Evolutionary conservation across 1,140 invertebrate species (phyloP).

Genomic region (Leptoteleia sp.): DNA sequence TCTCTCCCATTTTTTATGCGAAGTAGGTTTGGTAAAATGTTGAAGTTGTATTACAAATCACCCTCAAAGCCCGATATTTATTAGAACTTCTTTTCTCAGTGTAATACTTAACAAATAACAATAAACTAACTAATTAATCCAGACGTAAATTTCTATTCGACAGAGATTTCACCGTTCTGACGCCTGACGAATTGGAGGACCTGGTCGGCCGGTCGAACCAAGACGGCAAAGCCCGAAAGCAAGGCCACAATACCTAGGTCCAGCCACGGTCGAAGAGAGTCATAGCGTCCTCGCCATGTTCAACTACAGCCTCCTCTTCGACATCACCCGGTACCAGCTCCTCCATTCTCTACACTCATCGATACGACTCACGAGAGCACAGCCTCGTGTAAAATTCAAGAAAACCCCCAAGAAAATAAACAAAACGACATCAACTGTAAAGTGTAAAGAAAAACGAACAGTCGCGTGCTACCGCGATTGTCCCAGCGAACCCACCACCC

Average conservation of each 20-base stretch:
- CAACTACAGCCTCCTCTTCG: constrained; percentile 76
- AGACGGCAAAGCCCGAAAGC: constrained; percentile 75
- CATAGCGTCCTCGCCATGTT: constrained; percentile 73
- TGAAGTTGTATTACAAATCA: too few relatives aligned
- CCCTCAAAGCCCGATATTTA: too few relatives aligned
- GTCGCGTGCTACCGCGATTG: neutral
- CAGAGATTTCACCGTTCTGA: constrained; percentile 79
- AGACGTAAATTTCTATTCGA: too few relatives aligned
- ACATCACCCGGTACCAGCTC: constrained; percentile 77
- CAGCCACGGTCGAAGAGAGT: constrained; percentile 74
- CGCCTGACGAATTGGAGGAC: constrained; percentile 77
- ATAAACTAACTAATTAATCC: too few relatives aligned
- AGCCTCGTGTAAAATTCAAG: constrained; percentile 78
- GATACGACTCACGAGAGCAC: constrained; percentile 76
- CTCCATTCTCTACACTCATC: constrained; percentile 78
- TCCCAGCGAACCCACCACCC: constrained; percentile 1
- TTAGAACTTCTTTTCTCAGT: too few relatives aligned
- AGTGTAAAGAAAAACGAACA: constrained; percentile 5
- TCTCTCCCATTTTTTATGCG: too few relatives aligned
- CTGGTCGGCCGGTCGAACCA: constrained; percentile 74
- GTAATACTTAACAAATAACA: too few relatives aligned
- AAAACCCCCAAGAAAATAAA: too few relatives aligned
- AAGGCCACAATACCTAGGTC: constrained; percentile 78
- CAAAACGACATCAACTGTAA: too few relatives aligned
- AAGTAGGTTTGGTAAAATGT: too few relatives aligned